A percentile compares a stretch with the other conserved stretches of the same genome.
Conservation (phyloP, 2,113 vertebrate genomes). For the Siniperca knerii region DNA sequence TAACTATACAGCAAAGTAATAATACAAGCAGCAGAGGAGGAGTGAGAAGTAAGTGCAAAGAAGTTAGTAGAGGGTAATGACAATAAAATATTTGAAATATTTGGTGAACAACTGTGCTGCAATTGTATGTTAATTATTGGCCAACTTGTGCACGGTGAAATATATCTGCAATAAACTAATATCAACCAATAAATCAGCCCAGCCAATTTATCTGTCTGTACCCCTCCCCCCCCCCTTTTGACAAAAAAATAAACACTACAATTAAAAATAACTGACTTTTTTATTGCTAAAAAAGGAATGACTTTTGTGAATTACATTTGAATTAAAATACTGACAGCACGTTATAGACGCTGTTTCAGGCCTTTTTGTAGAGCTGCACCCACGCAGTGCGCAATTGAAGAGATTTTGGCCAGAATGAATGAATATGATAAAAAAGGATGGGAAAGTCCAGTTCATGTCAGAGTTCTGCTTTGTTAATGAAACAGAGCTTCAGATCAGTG, state of each 20-base stretch:
- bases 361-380: background rate
- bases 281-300: background rate
- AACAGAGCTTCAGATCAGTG: slow-evolving; percentile 21
- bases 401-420: background rate
- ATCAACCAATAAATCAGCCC: background rate
- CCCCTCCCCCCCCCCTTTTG: too few species aligned
- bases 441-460: slow-evolving; percentile 35
- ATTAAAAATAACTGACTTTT: background rate
- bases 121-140: background rate
- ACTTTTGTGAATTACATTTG: background rate
- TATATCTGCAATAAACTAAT: background rate
- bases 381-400: background rate
- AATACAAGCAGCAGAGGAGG: background rate
- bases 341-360: background rate
- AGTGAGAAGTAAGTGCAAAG: too few species aligned
- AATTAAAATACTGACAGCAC: background rate
- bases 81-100: background rate
- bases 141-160: background rate
- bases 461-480: slow-evolving; percentile 49
- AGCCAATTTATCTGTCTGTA: background rate
- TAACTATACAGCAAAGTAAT: background rate
- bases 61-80: background rate
- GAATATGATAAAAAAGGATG: slow-evolving; percentile 1
- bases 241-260: too few species aligned
- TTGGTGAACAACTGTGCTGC: too few species aligned